These are phyloP conservation scores for Neodiprion fabricii DNA, from an alignment of 1,140 invertebrate species.

Conservation along the genomic window DNA sequence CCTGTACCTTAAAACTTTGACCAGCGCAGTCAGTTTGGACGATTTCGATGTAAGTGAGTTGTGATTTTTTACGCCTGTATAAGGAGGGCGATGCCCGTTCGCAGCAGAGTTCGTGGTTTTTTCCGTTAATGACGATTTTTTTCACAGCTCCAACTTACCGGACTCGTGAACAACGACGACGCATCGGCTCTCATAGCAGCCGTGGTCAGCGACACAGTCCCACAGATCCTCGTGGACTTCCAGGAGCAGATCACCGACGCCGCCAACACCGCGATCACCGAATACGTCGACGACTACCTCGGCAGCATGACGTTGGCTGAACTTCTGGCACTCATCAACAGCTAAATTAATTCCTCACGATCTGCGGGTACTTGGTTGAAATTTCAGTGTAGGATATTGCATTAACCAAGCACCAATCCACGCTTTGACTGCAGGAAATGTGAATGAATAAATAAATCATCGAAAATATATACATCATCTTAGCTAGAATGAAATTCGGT, in stretches of 20 bases:
- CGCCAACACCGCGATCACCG: neutral
- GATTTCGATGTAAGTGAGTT: slow-evolving; percentile 28
- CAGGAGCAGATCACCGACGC: slow-evolving; percentile 14
- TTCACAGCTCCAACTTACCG: slow-evolving; percentile 30
- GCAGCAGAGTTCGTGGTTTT: too few species aligned
- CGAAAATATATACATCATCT: too few species aligned
- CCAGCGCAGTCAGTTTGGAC: slow-evolving; percentile 3
- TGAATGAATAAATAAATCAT: too few species aligned
- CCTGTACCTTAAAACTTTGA: neutral
- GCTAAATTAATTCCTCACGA: neutral
- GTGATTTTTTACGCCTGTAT: neutral
- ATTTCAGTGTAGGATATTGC: too few species aligned
- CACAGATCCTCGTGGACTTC: slow-evolving; percentile 29
- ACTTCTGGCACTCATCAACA: neutral
- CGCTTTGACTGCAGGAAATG: too few species aligned
- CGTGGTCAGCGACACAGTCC: slow-evolving; percentile 27
- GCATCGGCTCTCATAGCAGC: slow-evolving; percentile 25
- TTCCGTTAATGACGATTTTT: neutral
- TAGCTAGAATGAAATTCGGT: too few species aligned
- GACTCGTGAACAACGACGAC: slow-evolving; percentile 30
- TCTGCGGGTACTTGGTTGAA: too few species aligned
- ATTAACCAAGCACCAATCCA: too few species aligned
- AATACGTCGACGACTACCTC: slow-evolving; percentile 10
- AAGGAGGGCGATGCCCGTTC: too few species aligned
- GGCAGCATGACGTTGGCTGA: neutral